Evolutionary conservation across 2,113 vertebrate genomes (phyloP).

Genomic region (Pogonocichla stellata): DNA sequence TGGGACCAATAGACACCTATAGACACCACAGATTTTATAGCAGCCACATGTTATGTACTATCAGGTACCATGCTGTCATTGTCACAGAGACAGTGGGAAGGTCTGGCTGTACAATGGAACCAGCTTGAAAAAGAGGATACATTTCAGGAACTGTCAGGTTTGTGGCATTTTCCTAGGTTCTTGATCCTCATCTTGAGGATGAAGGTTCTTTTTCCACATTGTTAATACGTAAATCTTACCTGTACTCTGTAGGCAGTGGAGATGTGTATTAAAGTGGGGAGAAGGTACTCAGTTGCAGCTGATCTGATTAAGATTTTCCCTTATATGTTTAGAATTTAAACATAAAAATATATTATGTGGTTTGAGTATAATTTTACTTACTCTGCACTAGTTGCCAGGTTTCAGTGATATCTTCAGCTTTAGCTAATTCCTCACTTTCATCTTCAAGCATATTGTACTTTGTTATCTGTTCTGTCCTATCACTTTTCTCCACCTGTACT

Average conservation of each 20-base stretch:
- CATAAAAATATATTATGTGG: not conserved
- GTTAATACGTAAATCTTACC: not conserved
- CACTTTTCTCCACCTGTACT: not conserved
- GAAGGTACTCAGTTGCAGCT: not conserved
- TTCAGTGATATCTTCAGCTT: not conserved
- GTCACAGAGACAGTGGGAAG: not conserved
- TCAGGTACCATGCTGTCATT: not conserved
- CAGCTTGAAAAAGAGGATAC: not conserved
- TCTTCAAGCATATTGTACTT: not conserved
- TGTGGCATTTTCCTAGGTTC: not conserved
- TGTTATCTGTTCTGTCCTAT: not conserved
- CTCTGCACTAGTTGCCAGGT: not conserved
- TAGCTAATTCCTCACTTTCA: not conserved
- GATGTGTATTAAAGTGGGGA: not conserved
- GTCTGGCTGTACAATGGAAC: not conserved
- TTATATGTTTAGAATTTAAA: not conserved
- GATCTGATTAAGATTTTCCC: not conserved
- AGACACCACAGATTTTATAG: not conserved
- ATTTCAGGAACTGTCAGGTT: not conserved
- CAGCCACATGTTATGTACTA: not conserved
- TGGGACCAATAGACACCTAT: not conserved
- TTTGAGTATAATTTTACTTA: not conserved
- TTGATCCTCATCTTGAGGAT: not conserved
- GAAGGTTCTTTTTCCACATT: not conserved
- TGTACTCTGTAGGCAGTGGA: not conserved